A percentile compares a stretch with the other conserved stretches of the same genome.
Evolutionary conservation across 2,113 vertebrate species (phyloP).

Genomic region (Hyperoodon ampullatus): DNA sequence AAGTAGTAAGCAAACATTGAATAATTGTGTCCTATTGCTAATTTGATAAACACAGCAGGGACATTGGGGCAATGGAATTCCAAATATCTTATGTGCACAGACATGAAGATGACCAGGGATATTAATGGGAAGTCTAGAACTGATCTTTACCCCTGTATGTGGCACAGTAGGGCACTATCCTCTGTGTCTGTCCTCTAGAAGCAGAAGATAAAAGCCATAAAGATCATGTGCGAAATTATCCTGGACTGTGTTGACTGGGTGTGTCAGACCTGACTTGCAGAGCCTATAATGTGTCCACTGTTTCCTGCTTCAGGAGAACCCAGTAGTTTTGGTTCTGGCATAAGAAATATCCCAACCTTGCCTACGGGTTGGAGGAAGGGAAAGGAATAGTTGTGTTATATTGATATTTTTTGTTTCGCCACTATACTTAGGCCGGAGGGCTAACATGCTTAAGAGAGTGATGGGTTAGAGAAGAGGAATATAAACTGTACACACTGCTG

Average conservation of each 20-base stretch:
- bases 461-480: background rate
- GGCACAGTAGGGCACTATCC: too few species aligned
- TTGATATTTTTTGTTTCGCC: background rate
- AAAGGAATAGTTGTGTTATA: background rate
- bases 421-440: background rate
- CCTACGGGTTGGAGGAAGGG: background rate
- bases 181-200: background rate
- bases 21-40: background rate
- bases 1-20: background rate
- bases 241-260: background rate
- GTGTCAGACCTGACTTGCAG: background rate
- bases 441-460: background rate
- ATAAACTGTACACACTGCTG: background rate
- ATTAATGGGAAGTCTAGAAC: background rate
- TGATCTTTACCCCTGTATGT: background rate
- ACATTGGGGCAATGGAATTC: background rate
- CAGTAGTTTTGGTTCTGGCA: background rate
- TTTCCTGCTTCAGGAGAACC: background rate
- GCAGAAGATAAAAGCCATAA: background rate
- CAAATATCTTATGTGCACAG: background rate
- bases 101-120: background rate
- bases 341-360: background rate
- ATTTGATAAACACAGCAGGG: background rate
- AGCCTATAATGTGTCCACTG: background rate
- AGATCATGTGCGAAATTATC: background rate